Base-by-base conservation (phyloP, 2,888 invertebrate species). In the Sylvicola cinctus region DNA sequence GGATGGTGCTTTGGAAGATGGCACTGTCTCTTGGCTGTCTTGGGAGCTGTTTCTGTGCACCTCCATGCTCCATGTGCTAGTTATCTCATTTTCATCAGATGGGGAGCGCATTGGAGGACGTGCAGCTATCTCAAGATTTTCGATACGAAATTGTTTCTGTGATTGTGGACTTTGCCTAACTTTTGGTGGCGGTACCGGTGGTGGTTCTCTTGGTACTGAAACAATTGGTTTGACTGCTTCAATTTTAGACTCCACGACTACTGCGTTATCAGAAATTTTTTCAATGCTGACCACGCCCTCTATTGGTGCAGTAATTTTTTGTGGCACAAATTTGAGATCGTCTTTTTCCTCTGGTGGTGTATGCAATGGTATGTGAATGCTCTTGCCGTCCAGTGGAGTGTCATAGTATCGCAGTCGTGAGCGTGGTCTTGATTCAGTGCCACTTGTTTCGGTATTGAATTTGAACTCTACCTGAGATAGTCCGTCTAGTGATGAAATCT, bases 351-450 rank as follows among this genome's bases (percentile, higher is more conserved):
- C 73, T 1, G 74, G 74, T 3, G 76, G 76, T n/a, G 77, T 76
- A 41, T 74, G 75, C 37, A 79, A 51, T 2, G 78, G 78, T 44
- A 79, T 78, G 41, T 75, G 68, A 35, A 79, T 72, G 35, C 68
- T 63, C 32, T 61, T 61, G 1, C 71, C 73, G 44, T 72, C 68
- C 27, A 65, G 56, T 0, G 70, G 62, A 31, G 68, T 65, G 43
- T 75, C 75, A 47, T 74, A 70, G 49, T 72, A 71, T 40, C 66
- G 63, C 29, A 60, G 42, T 5, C 55, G 37, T 29, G 40, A 48
- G 36, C 53, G 55, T 2, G 44, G 36, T 4, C 38, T 38, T 13
- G 34, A 29, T 17, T 41, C 35, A 3, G 50, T 46, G 37, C 49
- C 49, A 25, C 10, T 20, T 33, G 31, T 17, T 20, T 48, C 40